Base-by-base conservation (phyloP, 2,888 invertebrate species). In the Brenthis hecate region DNA sequence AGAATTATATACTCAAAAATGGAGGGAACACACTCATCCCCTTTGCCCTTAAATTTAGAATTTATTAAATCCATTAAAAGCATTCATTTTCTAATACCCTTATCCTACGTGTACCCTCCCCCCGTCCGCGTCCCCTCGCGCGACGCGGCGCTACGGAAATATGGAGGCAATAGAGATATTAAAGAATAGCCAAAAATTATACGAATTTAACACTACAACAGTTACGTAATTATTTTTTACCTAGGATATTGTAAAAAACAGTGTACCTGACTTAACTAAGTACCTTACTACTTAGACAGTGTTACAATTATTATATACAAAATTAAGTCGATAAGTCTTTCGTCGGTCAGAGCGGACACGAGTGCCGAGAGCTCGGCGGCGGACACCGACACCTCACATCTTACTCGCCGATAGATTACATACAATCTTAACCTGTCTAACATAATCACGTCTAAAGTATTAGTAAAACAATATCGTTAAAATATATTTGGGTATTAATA, bases 221-320 rank as follows among this genome's bases (percentile, higher is more conserved):
- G 88, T 90, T 88, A 89, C 85, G 86, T 85, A 85, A 85, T 86
- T 86, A 84, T 85, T 83, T 85, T 83, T 87, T 87, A 87, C 83
- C 85, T 91, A 91, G 81, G 83, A 91, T 92, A 92, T 91, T 89
- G 90, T 92, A 92, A 91, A 92, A 92, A 92, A 92, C 90, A 87
- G 89, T 89, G 86, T 88, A 84, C 89, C 84, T 70, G 81, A 85
- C 88, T 89, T 89, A 90, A 77, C 83, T 87, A 85, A 80, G 77
- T 85, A 86, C 78, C 91, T 91, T 89, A 70, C 70, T 68, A 70
- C 70, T 66, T 68, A 68, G 70, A 70, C 68, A 69, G 72, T 64
- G 70, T 72, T 65, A 91, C 74, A 79, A 83, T 83, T 89, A 89
- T 83, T 91, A 91, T 91, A 81, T 91, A 92, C 91, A 92, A 88